phyloP scores from a whole-genome alignment of 2,888 invertebrate species.

The Acanthopleura granulata region DNA sequence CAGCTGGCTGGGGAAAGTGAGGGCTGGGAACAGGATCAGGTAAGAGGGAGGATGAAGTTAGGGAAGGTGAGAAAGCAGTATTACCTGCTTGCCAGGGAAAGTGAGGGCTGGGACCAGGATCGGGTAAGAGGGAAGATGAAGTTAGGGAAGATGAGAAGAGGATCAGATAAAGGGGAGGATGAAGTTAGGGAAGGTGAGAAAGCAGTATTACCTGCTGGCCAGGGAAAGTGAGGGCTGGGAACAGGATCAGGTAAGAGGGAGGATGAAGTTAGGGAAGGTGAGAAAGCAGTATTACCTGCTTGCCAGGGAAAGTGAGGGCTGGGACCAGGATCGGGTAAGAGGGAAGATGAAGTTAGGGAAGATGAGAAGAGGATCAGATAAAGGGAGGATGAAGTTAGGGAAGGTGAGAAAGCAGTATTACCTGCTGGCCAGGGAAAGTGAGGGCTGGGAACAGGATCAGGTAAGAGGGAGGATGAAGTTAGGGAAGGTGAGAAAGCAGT shows the following conservation, averaged over 20 bases:
- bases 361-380: conserved; percentile 89
- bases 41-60: conserved; percentile 87
- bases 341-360: conserved; percentile 75
- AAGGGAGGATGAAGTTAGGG: conserved; percentile 86
- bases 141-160: conserved; percentile 78
- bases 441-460: conserved; percentile 59
- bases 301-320: conserved; percentile 65
- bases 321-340: conserved; percentile 27
- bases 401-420: conserved; percentile 93
- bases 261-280: conserved; percentile 82
- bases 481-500: conserved; percentile 85
- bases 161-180: conserved; percentile 83
- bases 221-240: conserved; percentile 67
- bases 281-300: conserved; percentile 91
- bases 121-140: conserved; percentile 28
- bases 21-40: conserved; percentile 57
- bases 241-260: conserved; percentile 37
- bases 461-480: conserved; percentile 76
- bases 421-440: conserved; percentile 76
- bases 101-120: conserved; percentile 61
- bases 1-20: conserved; percentile 14
- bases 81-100: conserved; percentile 81
- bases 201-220: conserved; percentile 90
- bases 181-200: conserved; percentile 86
- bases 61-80: conserved; percentile 87